Percentiles rank a stretch among this genome's conserved stretches.
Evolutionary conservation across 53 echinoderm and acorn worm species (phyloP).

Genomic region (Luidia sarsii): DNA sequence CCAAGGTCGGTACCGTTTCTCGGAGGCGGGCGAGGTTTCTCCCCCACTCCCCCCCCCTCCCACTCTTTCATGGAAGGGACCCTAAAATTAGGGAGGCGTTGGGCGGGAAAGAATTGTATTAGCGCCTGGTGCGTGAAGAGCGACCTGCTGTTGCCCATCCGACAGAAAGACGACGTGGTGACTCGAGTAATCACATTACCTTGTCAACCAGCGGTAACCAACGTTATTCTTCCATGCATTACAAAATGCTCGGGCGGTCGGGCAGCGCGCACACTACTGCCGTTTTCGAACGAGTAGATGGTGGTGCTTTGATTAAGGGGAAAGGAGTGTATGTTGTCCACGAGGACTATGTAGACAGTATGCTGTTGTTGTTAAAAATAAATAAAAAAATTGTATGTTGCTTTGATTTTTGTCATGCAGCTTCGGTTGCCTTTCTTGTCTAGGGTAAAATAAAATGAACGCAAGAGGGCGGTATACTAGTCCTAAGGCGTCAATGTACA

Average conservation of each 20-base stretch:
- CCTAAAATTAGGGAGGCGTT: constrained; percentile 32
- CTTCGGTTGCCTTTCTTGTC: too few species aligned
- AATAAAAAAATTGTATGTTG: too few species aligned
- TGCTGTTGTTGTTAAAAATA: too few species aligned
- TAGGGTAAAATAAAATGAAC: too few species aligned
- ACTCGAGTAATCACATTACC: constrained; percentile 27
- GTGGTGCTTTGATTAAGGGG: too few species aligned
- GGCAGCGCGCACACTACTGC: neutral
- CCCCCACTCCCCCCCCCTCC: too few species aligned
- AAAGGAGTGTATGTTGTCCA: too few species aligned
- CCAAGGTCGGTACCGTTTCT: constrained; percentile 20
- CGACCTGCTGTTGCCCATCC: neutral
- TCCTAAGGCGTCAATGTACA: neutral
- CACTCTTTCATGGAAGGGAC: neutral
- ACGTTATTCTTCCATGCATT: neutral
- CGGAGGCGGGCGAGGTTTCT: too few species aligned
- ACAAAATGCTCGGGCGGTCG: neutral
- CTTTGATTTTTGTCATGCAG: too few species aligned
- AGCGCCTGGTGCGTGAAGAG: constrained; percentile 31
- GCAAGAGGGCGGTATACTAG: neutral
- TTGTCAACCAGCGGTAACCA: constrained; percentile 1
- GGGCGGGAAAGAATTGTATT: constrained; percentile 41
- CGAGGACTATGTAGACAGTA: too few species aligned
- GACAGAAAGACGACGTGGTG: constrained; percentile 14
- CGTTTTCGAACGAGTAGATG: too few species aligned